Conservation (phyloP, 2,113 vertebrate genomes). For the Nanorana parkeri region DNA sequence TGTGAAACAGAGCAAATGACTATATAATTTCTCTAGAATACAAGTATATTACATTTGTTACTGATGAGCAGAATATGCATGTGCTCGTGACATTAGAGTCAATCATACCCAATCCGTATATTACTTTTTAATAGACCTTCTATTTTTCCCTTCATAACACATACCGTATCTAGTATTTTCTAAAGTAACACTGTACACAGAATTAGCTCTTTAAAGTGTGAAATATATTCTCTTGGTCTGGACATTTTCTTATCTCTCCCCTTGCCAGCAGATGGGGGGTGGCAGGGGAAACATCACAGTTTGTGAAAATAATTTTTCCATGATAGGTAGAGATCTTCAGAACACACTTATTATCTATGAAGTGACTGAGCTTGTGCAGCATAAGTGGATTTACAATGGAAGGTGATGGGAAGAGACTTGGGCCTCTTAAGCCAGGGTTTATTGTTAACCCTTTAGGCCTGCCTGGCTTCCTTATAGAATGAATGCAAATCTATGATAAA, state of each 20-base stretch:
- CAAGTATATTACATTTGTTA: neutral
- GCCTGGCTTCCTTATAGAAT: neutral
- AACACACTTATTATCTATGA: slow-evolving; percentile 52
- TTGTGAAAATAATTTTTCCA: slow-evolving; percentile 48
- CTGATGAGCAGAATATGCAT: slow-evolving; percentile 7
- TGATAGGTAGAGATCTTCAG: slow-evolving; percentile 47
- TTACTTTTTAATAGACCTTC: slow-evolving; percentile 47
- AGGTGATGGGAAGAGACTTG: slow-evolving; percentile 41
- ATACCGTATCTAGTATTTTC: slow-evolving; percentile 44
- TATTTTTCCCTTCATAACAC: slow-evolving; percentile 25
- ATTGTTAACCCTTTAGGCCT: neutral
- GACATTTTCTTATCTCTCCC: slow-evolving; percentile 48
- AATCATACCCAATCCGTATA: slow-evolving; percentile 7
- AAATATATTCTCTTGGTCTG: slow-evolving; percentile 47
- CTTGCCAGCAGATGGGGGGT: slow-evolving; percentile 38
- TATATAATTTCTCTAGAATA: neutral
- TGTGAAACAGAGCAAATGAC: neutral
- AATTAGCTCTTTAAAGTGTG: slow-evolving; percentile 50
- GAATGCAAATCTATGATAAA: too few relatives aligned
- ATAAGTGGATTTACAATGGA: slow-evolving; percentile 54
- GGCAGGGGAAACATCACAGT: slow-evolving; percentile 20
- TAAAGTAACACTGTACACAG: slow-evolving; percentile 1
- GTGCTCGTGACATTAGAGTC: slow-evolving; percentile 18
- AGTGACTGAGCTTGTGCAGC: slow-evolving; percentile 36
- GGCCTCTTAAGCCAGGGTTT: slow-evolving; percentile 18